Percentiles rank a stretch among this genome's conserved stretches.
These are phyloP conservation scores for Sebastes diploproa DNA, from an alignment of 2,797 vertebrate species.

Conservation along the genomic window DNA sequence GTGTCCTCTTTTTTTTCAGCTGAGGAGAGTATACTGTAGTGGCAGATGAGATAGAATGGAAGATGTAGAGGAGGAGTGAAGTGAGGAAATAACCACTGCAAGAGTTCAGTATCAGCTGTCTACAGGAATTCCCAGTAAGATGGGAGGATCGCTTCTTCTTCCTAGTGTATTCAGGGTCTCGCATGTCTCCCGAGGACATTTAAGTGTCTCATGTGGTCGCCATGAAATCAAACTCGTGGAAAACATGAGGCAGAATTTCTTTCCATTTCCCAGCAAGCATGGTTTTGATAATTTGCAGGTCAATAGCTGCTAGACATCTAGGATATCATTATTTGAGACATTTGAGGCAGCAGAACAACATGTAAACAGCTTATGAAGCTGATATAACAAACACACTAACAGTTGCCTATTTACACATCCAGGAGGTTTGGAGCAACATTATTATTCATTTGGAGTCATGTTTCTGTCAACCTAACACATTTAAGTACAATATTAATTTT, in stretches of 20 bases:
- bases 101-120: constrained; percentile 32
- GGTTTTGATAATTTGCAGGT: neutral
- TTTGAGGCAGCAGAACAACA: neutral
- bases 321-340: neutral
- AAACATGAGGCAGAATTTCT: neutral
- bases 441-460: neutral
- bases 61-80: constrained; percentile 44
- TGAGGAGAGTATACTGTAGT: constrained; percentile 1
- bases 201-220: neutral
- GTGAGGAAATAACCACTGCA: constrained; percentile 27
- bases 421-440: neutral
- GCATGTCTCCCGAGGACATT: constrained; percentile 13
- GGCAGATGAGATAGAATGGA: constrained; percentile 66
- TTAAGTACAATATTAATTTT: neutral
- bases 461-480: neutral
- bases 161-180: neutral
- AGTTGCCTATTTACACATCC: neutral
- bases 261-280: neutral
- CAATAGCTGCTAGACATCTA: neutral
- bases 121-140: constrained; percentile 29
- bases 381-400: neutral
- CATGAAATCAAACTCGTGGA: neutral
- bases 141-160: constrained; percentile 26
- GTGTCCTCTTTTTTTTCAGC: constrained; percentile 52
- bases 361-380: neutral